These are phyloP conservation scores for Danio kyathit DNA, from an alignment of 2,797 vertebrate genomes.

Conservation along the genomic window DNA sequence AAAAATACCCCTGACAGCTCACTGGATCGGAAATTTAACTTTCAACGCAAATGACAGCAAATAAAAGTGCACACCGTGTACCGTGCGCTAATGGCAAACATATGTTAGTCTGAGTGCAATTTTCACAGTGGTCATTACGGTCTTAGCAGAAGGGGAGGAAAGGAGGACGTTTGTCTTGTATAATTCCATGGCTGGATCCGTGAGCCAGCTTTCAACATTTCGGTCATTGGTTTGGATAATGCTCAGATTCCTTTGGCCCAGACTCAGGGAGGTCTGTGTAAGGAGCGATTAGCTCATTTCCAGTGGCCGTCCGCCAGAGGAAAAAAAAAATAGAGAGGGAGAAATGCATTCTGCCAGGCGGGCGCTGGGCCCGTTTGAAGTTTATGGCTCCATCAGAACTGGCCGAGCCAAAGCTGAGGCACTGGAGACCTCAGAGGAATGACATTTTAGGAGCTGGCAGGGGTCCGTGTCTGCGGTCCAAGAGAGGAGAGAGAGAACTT, in stretches of 20 bases:
- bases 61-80: slow-evolving; percentile 10
- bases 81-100: slow-evolving; percentile 39
- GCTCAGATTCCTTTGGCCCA: slow-evolving; percentile 61
- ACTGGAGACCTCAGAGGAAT: slow-evolving; percentile 54
- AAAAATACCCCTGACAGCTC: slow-evolving; percentile 19
- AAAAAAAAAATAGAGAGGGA: slow-evolving; percentile 20
- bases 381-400: slow-evolving; percentile 59
- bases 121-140: slow-evolving; percentile 29
- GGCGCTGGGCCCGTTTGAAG: slow-evolving; percentile 61
- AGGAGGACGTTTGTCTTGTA: slow-evolving; percentile 41
- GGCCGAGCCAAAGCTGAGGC: slow-evolving; percentile 56
- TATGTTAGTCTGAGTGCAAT: slow-evolving; percentile 27
- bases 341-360: slow-evolving; percentile 51
- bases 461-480: slow-evolving; percentile 49
- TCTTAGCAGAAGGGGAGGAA: slow-evolving; percentile 27
- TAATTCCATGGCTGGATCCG: slow-evolving; percentile 37
- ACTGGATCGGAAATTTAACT: neutral
- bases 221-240: slow-evolving; percentile 63
- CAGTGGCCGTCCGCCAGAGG: slow-evolving; percentile 56
- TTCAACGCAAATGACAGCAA: slow-evolving; percentile 19
- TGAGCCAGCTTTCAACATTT: slow-evolving; percentile 48
- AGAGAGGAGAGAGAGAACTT: slow-evolving; percentile 46
- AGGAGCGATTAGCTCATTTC: slow-evolving; percentile 63
- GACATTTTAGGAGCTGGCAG: slow-evolving; percentile 64
- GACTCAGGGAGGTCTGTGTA: slow-evolving; percentile 60